Conservation (phyloP, 2,888 invertebrate genomes). For the Rotaria sp. region DNA sequence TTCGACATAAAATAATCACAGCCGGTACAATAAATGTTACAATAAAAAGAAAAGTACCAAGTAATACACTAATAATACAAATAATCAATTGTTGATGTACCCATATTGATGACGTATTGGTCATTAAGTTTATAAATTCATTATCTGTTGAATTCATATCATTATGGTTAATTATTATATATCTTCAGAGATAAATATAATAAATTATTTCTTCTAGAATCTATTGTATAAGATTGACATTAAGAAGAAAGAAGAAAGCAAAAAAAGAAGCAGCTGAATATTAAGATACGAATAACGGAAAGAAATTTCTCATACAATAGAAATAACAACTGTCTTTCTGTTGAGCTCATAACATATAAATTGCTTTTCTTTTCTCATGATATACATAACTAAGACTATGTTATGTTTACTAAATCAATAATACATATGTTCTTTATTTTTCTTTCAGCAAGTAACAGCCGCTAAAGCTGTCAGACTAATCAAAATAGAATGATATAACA, state of each 20-base stretch:
- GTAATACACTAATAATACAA: background rate
- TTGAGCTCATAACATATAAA: background rate
- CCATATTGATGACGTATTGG: background rate
- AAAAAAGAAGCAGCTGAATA: background rate
- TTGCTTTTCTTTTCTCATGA: background rate
- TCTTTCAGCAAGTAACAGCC: background rate
- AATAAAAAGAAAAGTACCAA: background rate
- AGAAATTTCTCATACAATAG: background rate
- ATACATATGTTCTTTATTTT: background rate
- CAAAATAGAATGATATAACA: background rate
- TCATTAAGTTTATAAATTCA: background rate
- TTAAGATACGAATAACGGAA: background rate
- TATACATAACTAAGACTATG: too few relatives aligned
- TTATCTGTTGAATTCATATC: background rate
- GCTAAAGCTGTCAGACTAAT: background rate
- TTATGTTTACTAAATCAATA: background rate
- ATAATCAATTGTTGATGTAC: background rate
- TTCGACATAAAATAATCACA: background rate
- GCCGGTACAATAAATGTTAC: background rate
- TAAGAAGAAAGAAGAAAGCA: background rate
- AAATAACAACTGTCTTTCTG: background rate
- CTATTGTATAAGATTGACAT: background rate
- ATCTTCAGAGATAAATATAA: background rate
- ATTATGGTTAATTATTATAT: background rate
- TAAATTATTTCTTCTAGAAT: background rate